These are phyloP conservation scores for Idaea aversata DNA, from an alignment of 2,888 invertebrate genomes.

Conservation along the genomic window DNA sequence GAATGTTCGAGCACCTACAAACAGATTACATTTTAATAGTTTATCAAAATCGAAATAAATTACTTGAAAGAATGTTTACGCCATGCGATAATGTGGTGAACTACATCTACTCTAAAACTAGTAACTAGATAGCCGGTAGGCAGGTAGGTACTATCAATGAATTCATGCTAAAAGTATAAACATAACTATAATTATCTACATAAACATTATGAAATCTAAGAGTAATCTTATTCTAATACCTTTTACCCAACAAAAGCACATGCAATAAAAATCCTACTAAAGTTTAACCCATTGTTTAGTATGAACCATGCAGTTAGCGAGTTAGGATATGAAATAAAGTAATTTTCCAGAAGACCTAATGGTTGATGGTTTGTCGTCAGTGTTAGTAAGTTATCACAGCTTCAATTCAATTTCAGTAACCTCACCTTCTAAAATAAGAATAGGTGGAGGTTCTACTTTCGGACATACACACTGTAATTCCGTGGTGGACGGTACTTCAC, in stretches of 20 bases:
- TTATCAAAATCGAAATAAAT: constrained; percentile 8
- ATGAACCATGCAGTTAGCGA: constrained; percentile 59
- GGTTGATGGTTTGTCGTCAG: constrained; percentile 55
- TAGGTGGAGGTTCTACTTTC: constrained; percentile 81
- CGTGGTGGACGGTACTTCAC: constrained; percentile 40
- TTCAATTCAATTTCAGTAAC: constrained; percentile 58
- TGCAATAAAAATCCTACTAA: constrained; percentile 44
- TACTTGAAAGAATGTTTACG: constrained; percentile 19
- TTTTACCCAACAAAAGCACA: constrained; percentile 37
- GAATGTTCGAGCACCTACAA: constrained; percentile 91
- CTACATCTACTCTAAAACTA: constrained; percentile 24
- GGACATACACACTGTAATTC: constrained; percentile 63
- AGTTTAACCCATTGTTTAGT: constrained; percentile 11
- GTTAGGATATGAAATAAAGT: constrained; percentile 45
- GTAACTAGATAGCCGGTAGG: constrained; percentile 5
- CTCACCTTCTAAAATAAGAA: constrained; percentile 93
- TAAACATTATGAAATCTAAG: no score
- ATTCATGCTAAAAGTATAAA: neutral
- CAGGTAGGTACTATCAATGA: neutral
- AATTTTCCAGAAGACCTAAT: constrained; percentile 43
- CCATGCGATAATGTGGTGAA: constrained; percentile 65
- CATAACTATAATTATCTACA: no score
- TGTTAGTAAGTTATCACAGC: constrained; percentile 69
- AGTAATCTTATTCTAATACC: constrained; percentile 21
- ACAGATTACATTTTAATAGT: constrained; percentile 30